Evolutionary conservation across 2,888 invertebrate species (phyloP).

Genomic region (Zygogramma bicolorata): DNA sequence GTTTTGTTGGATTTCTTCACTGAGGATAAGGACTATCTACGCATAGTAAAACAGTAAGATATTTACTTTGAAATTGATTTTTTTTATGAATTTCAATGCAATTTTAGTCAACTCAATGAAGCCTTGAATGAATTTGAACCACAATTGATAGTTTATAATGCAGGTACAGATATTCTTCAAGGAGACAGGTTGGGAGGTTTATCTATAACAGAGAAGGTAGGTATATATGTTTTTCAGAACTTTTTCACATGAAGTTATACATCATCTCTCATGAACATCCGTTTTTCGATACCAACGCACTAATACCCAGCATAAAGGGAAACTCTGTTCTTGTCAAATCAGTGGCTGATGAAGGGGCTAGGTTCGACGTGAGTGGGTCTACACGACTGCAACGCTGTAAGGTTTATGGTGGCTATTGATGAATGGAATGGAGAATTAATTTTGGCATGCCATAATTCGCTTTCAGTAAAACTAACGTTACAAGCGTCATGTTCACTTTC

Average conservation of each 20-base stretch:
- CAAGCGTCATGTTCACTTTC: too few relatives aligned
- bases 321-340: too few relatives aligned
- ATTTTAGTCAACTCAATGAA: slow-evolving; percentile 75
- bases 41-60: slow-evolving; percentile 74
- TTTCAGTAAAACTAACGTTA: too few relatives aligned
- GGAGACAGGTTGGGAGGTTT: slow-evolving; percentile 84
- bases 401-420: too few relatives aligned
- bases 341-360: too few relatives aligned
- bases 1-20: slow-evolving; percentile 75
- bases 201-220: slow-evolving; percentile 76
- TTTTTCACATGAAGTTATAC: too few relatives aligned
- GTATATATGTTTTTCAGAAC: neutral
- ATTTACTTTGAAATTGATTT: neutral
- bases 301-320: too few relatives aligned
- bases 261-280: neutral
- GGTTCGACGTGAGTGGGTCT: too few relatives aligned
- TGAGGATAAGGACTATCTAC: slow-evolving; percentile 78
- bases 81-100: neutral
- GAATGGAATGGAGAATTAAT: too few relatives aligned
- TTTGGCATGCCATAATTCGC: too few relatives aligned
- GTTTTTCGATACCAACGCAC: too few relatives aligned
- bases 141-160: slow-evolving; percentile 89
- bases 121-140: slow-evolving; percentile 81
- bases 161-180: slow-evolving; percentile 88
- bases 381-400: too few relatives aligned